phyloP scores from a whole-genome alignment of 2,888 invertebrate genomes.

The Drosophila meridionalis region DNA sequence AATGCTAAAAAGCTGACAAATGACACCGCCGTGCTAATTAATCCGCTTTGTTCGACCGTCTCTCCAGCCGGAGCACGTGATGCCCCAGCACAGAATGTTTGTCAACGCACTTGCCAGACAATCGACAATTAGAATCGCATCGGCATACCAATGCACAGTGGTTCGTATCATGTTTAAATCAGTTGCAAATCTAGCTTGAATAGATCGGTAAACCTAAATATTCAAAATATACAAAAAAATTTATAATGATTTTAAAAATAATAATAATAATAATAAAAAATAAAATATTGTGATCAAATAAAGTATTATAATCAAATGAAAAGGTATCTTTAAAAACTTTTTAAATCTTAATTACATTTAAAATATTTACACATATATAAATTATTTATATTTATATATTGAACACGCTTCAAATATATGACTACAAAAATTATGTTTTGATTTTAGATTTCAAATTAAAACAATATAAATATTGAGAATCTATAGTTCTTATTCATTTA shows the following conservation, averaged over 20 bases:
- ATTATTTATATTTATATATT: background rate
- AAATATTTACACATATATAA: no score
- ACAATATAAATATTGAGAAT: no score
- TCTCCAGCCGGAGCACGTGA: conserved; percentile 65
- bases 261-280: no score
- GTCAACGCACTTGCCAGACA: conserved; percentile 73
- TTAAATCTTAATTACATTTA: no score
- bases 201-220: background rate
- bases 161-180: background rate
- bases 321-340: no score
- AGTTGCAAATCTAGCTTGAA: background rate
- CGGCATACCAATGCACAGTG: conserved; percentile 13
- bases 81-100: conserved; percentile 51
- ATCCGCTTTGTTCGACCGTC: conserved; percentile 67
- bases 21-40: conserved; percentile 72
- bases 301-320: background rate
- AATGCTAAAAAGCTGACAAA: conserved; percentile 51
- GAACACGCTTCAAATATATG: no score
- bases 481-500: no score
- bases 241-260: no score
- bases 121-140: conserved; percentile 65
- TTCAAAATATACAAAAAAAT: no score
- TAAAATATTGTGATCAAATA: background rate
- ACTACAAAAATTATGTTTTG: no score
- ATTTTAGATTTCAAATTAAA: background rate